Percentiles rank a stretch among this genome's conserved stretches.
Evolutionary conservation across 2,797 vertebrate genomes (phyloP).

Genomic region (Sebastes minor): DNA sequence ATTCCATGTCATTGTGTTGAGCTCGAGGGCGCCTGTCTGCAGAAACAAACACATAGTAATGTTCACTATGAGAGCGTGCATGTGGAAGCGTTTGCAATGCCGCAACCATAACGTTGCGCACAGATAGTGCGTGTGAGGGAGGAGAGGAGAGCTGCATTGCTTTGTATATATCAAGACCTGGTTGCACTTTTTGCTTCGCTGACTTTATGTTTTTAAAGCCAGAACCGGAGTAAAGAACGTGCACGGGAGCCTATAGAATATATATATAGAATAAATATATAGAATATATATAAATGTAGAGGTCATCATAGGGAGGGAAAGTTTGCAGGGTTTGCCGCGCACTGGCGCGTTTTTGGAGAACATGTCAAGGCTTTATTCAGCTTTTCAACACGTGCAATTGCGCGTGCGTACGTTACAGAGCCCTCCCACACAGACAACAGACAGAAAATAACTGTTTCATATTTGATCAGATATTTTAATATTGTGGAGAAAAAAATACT

Average conservation of each 20-base stretch:
- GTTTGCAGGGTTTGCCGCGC: conserved; percentile 24
- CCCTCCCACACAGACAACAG: not conserved
- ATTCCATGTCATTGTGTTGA: not conserved
- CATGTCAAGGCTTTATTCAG: conserved; percentile 8
- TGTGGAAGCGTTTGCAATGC: conserved; percentile 36
- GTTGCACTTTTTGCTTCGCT: conserved; percentile 33
- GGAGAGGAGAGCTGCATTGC: conserved; percentile 73
- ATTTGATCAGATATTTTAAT: not conserved
- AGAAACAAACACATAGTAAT: not conserved
- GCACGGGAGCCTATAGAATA: not conserved
- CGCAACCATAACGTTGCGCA: conserved; percentile 65
- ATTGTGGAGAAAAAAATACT: not conserved
- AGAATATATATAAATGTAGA: not conserved
- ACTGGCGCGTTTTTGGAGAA: conserved; percentile 31
- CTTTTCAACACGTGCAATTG: conserved; percentile 12
- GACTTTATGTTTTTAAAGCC: not conserved
- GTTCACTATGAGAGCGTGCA: not conserved
- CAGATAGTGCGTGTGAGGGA: conserved; percentile 26
- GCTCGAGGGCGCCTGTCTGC: too few relatives aligned
- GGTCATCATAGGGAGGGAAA: conserved; percentile 17
- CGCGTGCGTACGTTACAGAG: conserved; percentile 4
- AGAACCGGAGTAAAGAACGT: not conserved
- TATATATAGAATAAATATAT: too few relatives aligned
- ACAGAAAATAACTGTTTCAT: not conserved
- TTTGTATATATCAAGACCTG: conserved; percentile 75